Percentiles rank a stretch among this genome's conserved stretches.
Conservation (phyloP, 2,113 vertebrate genomes). For the Rafetus swinhoei region DNA sequence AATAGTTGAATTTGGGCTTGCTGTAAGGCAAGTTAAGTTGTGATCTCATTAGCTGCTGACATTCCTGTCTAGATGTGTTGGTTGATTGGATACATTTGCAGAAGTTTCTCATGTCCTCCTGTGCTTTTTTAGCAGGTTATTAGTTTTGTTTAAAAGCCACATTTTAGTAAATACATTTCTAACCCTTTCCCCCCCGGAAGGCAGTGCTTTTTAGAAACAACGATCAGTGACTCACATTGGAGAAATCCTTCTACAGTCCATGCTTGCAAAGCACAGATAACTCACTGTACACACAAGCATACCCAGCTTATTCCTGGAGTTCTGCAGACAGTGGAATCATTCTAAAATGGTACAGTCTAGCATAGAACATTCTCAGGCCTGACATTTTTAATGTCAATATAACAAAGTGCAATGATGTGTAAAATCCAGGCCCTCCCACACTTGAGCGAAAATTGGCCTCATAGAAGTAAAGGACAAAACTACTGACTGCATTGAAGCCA, state of each 20-base stretch:
- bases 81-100: background rate
- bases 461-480: too few species aligned
- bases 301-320: background rate
- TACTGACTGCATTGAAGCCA: too few species aligned
- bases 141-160: background rate
- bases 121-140: background rate
- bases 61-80: slow-evolving; percentile 3
- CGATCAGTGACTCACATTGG: background rate
- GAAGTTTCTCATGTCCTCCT: background rate
- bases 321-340: background rate
- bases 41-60: slow-evolving; percentile 29
- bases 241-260: background rate
- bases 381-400: background rate
- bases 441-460: background rate
- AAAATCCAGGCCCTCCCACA: background rate
- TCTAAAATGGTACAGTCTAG: background rate
- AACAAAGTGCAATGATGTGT: background rate
- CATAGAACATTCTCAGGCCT: background rate
- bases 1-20: slow-evolving; percentile 21
- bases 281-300: background rate
- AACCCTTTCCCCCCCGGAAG: background rate
- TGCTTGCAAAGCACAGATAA: background rate
- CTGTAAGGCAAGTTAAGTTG: slow-evolving; percentile 23
- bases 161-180: background rate
- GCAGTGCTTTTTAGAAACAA: background rate